Evolutionary conservation across 2,113 vertebrate species (phyloP), one percentile per base, ranked within the genome.

Genomic region (Lates calcarifer): DNA sequence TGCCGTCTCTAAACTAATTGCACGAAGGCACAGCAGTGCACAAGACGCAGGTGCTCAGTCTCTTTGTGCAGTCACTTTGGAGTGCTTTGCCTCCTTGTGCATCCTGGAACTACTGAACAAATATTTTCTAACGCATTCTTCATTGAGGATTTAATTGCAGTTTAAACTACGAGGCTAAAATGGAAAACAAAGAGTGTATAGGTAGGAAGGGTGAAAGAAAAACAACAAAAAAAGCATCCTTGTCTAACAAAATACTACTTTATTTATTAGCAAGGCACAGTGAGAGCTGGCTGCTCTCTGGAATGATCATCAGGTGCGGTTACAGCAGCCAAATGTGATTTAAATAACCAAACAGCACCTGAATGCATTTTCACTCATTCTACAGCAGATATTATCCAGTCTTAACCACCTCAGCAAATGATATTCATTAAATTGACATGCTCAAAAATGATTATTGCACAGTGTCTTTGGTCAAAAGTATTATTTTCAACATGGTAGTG

Each of bases 1-100:
- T 89, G 91, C 74, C 33, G 67, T 65, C 83, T 88, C 82, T 76
- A 67, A 55, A 58, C 90, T 85, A 90, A 90, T 86, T 84, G 78
- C 61, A 67, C 15, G 57, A 83, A 79, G 74, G 73, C 75, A 55
- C 62, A 56, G 69, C 58, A 29, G 77, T 56, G 39, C 35, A 63
- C 6, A 66, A 77, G 35, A 60, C 85, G 45, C 84, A 76, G 80
- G 84, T 85, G 89, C 75, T 84, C 29, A 0, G 55, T 85, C 62
- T 74, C 79, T 85, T 82, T 73, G 77, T 62, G 24, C 62, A 75
- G 71, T 78, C 65, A 47, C 69, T 82, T 73, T 74, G 77, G 67
- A 47, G 14, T n/a, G 17, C 28, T 62, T 66, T 17, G 49, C 29
- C 47, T 81, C 78, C 62, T 71, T 26, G 55, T 77, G 64, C 45